Evolutionary conservation across 2,113 vertebrate genomes (phyloP).

Genomic region (Accipiter cooperii): DNA sequence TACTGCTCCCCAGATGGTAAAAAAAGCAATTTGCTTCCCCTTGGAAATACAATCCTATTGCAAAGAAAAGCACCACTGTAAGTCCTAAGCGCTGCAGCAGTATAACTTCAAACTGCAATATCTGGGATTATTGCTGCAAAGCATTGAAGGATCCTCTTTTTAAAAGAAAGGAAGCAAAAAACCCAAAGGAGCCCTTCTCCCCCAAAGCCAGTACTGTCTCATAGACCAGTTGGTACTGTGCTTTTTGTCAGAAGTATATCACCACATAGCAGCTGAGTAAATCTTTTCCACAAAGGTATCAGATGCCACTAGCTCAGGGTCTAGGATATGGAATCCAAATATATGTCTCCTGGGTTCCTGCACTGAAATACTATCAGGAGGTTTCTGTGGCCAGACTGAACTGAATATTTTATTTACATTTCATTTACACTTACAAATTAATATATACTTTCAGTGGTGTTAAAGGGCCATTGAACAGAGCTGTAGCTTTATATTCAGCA

Average conservation of each 20-base stretch:
- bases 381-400: slow-evolving; percentile 37
- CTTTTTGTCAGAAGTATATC: not conserved
- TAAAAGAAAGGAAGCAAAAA: not conserved
- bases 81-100: not conserved
- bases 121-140: not conserved
- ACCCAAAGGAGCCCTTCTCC: not conserved
- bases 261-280: not conserved
- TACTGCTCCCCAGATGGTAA: not conserved
- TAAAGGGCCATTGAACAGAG: slow-evolving; percentile 40
- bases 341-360: slow-evolving; percentile 5
- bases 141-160: not conserved
- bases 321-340: not conserved
- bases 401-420: slow-evolving; percentile 65
- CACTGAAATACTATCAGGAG: slow-evolving; percentile 41
- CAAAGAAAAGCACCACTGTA: not conserved
- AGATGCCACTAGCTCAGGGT: not conserved
- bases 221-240: not conserved
- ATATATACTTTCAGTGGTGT: not conserved
- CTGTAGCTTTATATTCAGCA: slow-evolving; percentile 61
- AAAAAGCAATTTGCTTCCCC: not conserved
- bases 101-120: not conserved
- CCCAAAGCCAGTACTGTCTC: not conserved
- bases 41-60: not conserved
- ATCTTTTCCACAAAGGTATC: not conserved
- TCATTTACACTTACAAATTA: slow-evolving; percentile 62